These are phyloP conservation scores for Halcyon leucocephala DNA, from an alignment of 2,797 vertebrate genomes.

Conservation along the genomic window DNA sequence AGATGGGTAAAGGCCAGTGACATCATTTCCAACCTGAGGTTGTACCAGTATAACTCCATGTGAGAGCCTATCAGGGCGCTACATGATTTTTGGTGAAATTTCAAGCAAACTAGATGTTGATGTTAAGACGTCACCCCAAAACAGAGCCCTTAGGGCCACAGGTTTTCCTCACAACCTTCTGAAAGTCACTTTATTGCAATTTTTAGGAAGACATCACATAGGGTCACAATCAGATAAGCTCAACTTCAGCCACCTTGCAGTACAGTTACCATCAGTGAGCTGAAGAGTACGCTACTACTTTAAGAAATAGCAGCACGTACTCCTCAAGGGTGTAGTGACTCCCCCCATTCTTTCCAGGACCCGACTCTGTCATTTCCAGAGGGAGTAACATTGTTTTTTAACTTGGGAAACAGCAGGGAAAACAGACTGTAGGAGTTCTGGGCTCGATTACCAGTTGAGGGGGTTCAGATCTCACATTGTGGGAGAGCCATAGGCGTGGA, in stretches of 20 bases:
- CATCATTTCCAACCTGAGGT: background rate
- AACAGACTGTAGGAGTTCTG: background rate
- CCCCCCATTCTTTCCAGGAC: background rate
- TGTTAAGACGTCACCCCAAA: background rate
- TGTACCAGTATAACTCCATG: background rate
- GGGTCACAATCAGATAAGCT: background rate
- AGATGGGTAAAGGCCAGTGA: background rate
- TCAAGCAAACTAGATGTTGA: background rate
- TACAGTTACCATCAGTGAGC: background rate
- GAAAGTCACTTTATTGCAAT: background rate
- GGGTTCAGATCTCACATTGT: fast-evolving
- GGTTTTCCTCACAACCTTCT: background rate
- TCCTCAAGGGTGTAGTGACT: background rate
- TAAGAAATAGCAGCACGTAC: background rate
- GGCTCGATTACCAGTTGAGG: background rate
- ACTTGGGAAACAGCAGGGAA: background rate
- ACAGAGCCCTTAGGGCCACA: background rate
- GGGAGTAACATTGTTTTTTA: background rate
- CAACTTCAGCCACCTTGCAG: background rate
- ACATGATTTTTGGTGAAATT: background rate
- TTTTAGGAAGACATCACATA: background rate
- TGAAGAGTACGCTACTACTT: background rate
- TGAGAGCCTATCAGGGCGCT: fast-evolving
- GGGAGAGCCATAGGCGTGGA: fast-evolving
- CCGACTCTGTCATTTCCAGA: background rate